Evolutionary conservation across 2,113 vertebrate genomes (phyloP).

Genomic region (Leucosticte australis): DNA sequence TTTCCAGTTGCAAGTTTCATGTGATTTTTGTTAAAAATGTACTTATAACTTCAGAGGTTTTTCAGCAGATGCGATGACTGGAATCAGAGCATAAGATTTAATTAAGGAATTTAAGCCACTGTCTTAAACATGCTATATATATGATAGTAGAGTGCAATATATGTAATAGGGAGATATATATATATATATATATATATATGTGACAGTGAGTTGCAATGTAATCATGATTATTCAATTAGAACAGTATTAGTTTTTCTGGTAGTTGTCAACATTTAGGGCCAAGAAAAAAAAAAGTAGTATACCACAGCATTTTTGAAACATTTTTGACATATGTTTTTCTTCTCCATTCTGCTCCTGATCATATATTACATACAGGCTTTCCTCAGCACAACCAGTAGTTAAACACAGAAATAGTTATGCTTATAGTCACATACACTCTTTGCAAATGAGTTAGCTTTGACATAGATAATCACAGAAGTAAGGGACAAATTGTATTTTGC

Average conservation of each 20-base stretch:
- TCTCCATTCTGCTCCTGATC: not conserved
- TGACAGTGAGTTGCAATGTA: not conserved
- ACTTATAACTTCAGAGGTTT: not conserved
- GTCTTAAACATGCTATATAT: not conserved
- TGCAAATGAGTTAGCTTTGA: conserved; percentile 17
- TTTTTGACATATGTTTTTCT: not conserved
- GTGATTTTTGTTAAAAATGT: not conserved
- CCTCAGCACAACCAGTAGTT: not conserved
- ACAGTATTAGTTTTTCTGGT: not conserved
- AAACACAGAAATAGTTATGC: not conserved
- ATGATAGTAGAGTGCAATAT: not conserved
- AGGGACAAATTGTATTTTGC: not conserved
- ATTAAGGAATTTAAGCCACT: not conserved
- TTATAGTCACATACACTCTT: not conserved
- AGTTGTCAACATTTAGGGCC: not conserved
- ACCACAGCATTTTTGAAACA: not conserved
- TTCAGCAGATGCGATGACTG: not conserved
- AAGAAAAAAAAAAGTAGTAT: not conserved
- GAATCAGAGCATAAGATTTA: not conserved
- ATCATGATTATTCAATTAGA: not conserved
- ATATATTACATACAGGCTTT: not conserved
- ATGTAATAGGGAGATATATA: not conserved
- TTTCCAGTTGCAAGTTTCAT: not conserved
- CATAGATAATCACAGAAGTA: not conserved
- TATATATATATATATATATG: too few species aligned